Percentiles rank a stretch among this genome's conserved stretches.
Evolutionary conservation across 2,888 invertebrate genomes (phyloP).

Genomic region (Steinernema hermaphroditum): DNA sequence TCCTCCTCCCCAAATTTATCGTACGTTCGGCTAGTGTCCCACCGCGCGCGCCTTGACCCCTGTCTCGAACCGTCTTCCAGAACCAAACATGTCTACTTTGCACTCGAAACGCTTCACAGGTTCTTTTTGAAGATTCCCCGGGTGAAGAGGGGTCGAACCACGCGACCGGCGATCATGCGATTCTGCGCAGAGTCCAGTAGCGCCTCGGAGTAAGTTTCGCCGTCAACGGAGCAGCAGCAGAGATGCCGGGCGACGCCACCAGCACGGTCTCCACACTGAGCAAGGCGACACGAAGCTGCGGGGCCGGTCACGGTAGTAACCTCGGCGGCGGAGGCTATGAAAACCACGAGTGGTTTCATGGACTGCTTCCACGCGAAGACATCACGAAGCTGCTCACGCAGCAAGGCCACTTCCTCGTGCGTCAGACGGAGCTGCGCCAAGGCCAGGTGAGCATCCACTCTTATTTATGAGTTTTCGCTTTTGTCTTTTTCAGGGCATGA

Average conservation of each 20-base stretch:
- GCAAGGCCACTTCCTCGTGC: conserved; percentile 39
- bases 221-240: background rate
- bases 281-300: conserved; percentile 3
- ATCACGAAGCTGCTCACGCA: conserved; percentile 37
- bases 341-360: conserved; percentile 49
- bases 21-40: too few relatives aligned
- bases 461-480: background rate
- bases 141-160: too few relatives aligned
- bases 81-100: too few relatives aligned
- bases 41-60: too few relatives aligned
- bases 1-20: too few relatives aligned
- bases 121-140: too few relatives aligned
- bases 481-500: conserved; percentile 34
- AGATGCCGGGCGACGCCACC: background rate
- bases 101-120: too few relatives aligned
- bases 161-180: background rate
- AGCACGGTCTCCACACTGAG: conserved; percentile 6
- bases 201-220: conserved; percentile 13
- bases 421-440: conserved; percentile 37
- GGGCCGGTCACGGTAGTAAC: background rate
- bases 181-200: background rate
- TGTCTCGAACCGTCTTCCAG: too few relatives aligned
- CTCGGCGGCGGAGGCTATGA: conserved; percentile 34
- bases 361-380: conserved; percentile 47
- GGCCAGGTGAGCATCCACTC: conserved; percentile 37